A percentile compares a stretch with the other conserved stretches of the same genome.
phyloP scores from a whole-genome alignment of 2,888 invertebrate species.

The Hymenopus coronatus region DNA sequence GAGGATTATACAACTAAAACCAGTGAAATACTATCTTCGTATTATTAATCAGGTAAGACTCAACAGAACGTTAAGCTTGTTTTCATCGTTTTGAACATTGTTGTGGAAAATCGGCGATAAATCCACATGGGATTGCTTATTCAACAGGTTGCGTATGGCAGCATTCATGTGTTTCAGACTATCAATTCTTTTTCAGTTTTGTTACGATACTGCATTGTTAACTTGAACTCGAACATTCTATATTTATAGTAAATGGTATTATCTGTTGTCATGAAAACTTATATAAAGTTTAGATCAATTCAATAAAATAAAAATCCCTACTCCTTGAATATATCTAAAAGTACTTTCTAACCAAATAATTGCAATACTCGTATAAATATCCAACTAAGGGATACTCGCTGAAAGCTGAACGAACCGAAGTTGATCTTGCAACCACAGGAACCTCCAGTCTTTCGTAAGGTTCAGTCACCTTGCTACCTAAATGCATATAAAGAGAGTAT shows the following conservation, averaged over 20 bases:
- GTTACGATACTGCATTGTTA: too few relatives aligned
- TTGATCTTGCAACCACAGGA: background rate
- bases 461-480: background rate
- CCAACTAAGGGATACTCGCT: too few relatives aligned
- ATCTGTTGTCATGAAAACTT: too few relatives aligned
- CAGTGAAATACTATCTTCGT: background rate
- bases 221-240: too few relatives aligned
- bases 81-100: background rate
- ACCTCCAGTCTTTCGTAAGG: background rate
- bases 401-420: background rate
- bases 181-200: background rate
- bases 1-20: background rate
- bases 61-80: background rate
- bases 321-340: too few relatives aligned
- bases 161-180: background rate
- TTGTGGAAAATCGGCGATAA: background rate
- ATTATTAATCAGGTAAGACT: background rate
- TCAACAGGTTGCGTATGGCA: background rate
- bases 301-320: too few relatives aligned
- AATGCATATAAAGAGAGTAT: background rate
- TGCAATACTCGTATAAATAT: background rate
- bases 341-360: background rate
- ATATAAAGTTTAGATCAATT: too few relatives aligned
- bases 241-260: too few relatives aligned
- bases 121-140: background rate